Evolutionary conservation across 53 echinoderm and acorn worm genomes (phyloP).

Genomic region (Paracentrotus lividus): DNA sequence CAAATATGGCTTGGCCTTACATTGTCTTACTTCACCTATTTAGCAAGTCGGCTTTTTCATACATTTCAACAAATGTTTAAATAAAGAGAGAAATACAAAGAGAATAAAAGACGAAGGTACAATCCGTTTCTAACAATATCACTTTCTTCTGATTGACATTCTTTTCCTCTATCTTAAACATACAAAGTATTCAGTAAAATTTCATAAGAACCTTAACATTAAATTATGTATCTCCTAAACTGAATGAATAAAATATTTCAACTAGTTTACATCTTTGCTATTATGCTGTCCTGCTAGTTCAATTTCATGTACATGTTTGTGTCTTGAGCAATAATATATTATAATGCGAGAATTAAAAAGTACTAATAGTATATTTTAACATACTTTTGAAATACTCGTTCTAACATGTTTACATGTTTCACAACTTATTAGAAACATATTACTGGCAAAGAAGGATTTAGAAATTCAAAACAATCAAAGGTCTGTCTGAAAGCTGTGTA

Average conservation of each 20-base stretch:
- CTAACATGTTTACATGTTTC: neutral
- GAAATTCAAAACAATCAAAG: neutral
- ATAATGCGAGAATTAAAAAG: neutral
- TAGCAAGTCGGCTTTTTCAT: neutral
- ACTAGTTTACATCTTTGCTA: neutral
- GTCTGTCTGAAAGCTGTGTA: neutral
- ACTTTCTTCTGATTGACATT: too few relatives aligned
- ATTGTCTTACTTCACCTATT: neutral
- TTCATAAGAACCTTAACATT: too few relatives aligned
- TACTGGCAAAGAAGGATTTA: too few relatives aligned
- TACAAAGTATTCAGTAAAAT: too few relatives aligned
- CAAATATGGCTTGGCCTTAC: constrained; percentile 14
- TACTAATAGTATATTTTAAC: neutral
- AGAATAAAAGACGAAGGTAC: neutral
- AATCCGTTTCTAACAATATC: too few relatives aligned
- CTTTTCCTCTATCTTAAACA: too few relatives aligned
- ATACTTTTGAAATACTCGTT: neutral
- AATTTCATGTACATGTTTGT: neutral
- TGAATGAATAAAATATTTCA: too few relatives aligned
- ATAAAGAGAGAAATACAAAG: neutral
- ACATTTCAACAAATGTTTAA: neutral
- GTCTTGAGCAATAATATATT: neutral
- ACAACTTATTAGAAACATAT: neutral
- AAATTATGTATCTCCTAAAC: too few relatives aligned
- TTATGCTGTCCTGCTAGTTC: neutral